A percentile compares a stretch with the other conserved stretches of the same genome.
Evolutionary conservation across 2,888 invertebrate genomes (phyloP).

Genomic region (Leptopilina syphax): DNA sequence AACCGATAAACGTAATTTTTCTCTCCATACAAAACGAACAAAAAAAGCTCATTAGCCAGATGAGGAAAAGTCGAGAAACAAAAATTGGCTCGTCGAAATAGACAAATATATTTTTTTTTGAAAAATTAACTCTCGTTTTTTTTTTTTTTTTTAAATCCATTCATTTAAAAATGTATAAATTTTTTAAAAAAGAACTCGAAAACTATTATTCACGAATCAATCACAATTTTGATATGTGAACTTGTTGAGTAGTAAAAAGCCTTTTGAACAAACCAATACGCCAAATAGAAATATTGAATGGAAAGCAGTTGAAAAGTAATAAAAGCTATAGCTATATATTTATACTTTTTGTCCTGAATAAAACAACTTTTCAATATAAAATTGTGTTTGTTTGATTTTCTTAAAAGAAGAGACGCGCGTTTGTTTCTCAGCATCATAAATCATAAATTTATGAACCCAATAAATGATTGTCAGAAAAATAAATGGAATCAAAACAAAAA

Average conservation of each 20-base stretch:
- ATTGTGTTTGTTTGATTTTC: not conserved
- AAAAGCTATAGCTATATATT: not conserved
- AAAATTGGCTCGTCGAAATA: too few species aligned
- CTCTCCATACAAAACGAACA: not conserved
- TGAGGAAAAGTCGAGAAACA: too few species aligned
- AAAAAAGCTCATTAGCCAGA: too few species aligned
- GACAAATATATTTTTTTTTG: too few species aligned
- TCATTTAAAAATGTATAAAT: not conserved
- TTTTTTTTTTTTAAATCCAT: not conserved
- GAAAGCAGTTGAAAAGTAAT: conserved; percentile 2
- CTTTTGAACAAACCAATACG: conserved; percentile 2
- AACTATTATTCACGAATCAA: not conserved
- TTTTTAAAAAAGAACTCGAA: not conserved
- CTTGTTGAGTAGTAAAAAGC: conserved; percentile 4
- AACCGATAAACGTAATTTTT: not conserved
- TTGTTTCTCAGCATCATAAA: not conserved
- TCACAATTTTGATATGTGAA: conserved; percentile 4
- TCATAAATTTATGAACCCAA: conserved; percentile 2
- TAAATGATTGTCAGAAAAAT: conserved; percentile 1
- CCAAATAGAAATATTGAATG: not conserved
- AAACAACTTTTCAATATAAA: not conserved
- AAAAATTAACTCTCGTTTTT: too few species aligned
- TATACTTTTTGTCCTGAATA: not conserved
- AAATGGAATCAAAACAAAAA: not conserved
- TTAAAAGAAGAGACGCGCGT: not conserved